Conservation (phyloP, 2,113 vertebrate species). For the Leiothrix lutea region DNA sequence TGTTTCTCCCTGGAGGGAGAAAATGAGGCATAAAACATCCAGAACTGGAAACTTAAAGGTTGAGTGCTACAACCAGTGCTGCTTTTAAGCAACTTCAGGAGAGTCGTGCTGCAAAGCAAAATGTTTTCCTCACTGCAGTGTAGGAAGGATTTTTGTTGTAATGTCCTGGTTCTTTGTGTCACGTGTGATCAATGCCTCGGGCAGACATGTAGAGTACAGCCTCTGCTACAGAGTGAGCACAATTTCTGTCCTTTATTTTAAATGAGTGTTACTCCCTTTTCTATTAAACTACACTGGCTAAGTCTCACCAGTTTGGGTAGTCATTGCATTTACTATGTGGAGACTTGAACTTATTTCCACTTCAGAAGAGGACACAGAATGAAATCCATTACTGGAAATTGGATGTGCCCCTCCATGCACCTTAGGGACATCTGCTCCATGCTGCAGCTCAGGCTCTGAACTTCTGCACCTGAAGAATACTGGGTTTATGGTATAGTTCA, state of each 20-base stretch:
- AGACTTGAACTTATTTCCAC: not conserved
- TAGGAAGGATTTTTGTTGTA: not conserved
- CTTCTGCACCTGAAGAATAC: not conserved
- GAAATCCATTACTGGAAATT: not conserved
- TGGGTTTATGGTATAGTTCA: not conserved
- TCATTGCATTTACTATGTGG: not conserved
- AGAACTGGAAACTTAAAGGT: not conserved
- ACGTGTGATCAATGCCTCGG: not conserved
- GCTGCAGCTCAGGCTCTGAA: not conserved
- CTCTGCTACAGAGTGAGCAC: not conserved
- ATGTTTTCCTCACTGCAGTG: not conserved
- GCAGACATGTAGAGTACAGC: not conserved
- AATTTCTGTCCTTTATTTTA: not conserved
- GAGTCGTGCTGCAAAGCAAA: not conserved
- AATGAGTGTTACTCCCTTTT: not conserved
- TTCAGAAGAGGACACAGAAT: not conserved
- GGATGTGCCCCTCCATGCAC: not conserved
- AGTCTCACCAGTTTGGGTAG: not conserved
- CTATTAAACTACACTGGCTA: not conserved
- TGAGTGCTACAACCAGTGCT: not conserved
- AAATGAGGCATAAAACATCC: not conserved
- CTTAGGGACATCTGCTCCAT: not conserved
- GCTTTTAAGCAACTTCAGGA: not conserved
- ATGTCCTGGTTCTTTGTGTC: not conserved
- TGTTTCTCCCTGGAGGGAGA: not conserved